Evolutionary conservation across 1,140 invertebrate species (phyloP), one percentile per base, ranked within the genome.

Genomic region (Leptinotarsa defecta): DNA sequence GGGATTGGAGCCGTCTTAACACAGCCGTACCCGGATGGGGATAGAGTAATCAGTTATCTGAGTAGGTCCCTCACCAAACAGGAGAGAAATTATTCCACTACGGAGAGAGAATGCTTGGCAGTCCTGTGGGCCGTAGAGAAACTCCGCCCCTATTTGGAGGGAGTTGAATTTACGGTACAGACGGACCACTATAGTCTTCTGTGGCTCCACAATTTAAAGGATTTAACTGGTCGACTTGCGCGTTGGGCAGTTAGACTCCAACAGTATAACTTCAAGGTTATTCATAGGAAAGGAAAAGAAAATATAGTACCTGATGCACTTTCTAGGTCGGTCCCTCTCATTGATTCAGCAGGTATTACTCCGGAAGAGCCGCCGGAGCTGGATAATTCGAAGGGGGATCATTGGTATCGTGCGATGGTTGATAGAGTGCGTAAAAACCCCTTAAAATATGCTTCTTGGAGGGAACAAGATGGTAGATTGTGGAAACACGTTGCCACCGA

Each of bases 131-230:
- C 81, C 1, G 80, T 87, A 5, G 76, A 83, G 52, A 79, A 84
- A 49, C 83, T 84, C 48, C 48, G 80, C 20, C 77, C 74, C 63
- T 88, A 86, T 76, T 27, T 88, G 13, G 74, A 83, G 61, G 85
- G 83, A 13, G 79, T 78, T 17, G 68, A 82, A 17, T 87, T 89
- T 64, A 83, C 64, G 2, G 81, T 87, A 2, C 48, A 83, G 4
- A 88, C 86, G 2, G 87, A 89, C 67, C 86, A 88, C 61, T 76
- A 81, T 11, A 76, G 82, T 76, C 74, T 88, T 27, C 87, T 83
- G 78, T 77, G 88, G 17, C 71, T 81, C 17, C 68, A 81, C 13
- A 81, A 81, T 3, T 75, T 84, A 0, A 86, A 85, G 68, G 76
- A 85, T 64, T 82, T 68, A 52, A 43, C 49, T 13, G 76, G 73